A percentile compares a stretch with the other conserved stretches of the same genome.
phyloP scores from a whole-genome alignment of 2,797 vertebrate genomes.

The Bradypodion ventrale region DNA sequence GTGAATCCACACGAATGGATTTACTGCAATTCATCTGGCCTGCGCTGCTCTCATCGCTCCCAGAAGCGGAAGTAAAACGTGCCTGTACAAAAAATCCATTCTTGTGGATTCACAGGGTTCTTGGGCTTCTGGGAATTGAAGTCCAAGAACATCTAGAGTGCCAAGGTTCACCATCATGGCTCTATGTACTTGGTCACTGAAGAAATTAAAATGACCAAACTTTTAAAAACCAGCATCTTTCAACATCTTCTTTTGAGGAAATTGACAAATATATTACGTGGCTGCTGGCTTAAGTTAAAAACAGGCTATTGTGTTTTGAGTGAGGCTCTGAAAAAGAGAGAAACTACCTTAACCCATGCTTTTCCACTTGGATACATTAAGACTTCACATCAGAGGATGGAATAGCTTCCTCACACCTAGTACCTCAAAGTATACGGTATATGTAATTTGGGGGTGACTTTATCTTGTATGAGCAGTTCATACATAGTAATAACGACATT shows the following conservation, averaged over 20 bases:
- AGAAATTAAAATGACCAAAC: constrained; percentile 35
- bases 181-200: constrained; percentile 26
- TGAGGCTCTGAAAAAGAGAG: background rate
- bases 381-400: background rate
- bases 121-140: no score
- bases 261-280: background rate
- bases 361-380: background rate
- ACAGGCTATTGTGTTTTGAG: constrained; percentile 23
- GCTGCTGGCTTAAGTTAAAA: constrained; percentile 31
- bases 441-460: no score
- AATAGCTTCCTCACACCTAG: background rate
- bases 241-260: constrained; percentile 18
- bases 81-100: no score
- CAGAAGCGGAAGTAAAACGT: no score
- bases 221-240: background rate
- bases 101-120: no score
- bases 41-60: no score
- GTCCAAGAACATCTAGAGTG: no score
- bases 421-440: no score
- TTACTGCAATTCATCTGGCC: no score
- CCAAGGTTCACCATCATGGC: no score
- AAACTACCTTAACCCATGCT: constrained; percentile 5
- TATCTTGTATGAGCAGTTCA: no score
- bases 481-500: background rate
- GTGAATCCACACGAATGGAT: no score